Percentiles rank a stretch among this genome's conserved stretches.
These are phyloP conservation scores for Vollenhovia emeryi DNA, from an alignment of 1,140 invertebrate genomes.

Conservation along the genomic window DNA sequence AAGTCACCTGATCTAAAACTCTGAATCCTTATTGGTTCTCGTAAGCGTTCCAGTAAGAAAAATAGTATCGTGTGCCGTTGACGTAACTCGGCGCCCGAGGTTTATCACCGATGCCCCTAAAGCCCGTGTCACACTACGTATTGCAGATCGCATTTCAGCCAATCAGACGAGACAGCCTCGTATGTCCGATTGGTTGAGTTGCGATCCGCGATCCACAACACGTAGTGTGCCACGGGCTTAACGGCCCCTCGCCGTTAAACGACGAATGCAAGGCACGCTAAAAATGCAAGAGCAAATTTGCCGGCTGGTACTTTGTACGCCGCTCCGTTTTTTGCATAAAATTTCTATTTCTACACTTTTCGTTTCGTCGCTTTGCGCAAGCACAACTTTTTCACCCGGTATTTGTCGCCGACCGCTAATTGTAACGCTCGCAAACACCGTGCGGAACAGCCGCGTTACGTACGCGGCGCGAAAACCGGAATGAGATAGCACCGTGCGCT, in stretches of 20 bases:
- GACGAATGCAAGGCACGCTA: not conserved
- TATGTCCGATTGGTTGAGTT: too few relatives aligned
- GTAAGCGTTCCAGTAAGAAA: too few relatives aligned
- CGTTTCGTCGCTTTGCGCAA: not conserved
- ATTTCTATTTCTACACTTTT: slow-evolving; percentile 14
- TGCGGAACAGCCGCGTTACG: too few relatives aligned
- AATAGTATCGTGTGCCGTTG: too few relatives aligned
- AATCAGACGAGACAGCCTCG: too few relatives aligned
- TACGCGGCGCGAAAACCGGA: slow-evolving; percentile 26
- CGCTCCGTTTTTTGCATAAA: not conserved
- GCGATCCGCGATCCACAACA: too few relatives aligned
- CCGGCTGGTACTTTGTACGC: not conserved
- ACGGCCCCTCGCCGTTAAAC: not conserved
- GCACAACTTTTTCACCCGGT: slow-evolving; percentile 8
- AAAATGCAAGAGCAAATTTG: slow-evolving; percentile 2
- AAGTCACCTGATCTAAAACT: too few relatives aligned
- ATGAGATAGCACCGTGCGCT: slow-evolving; percentile 32
- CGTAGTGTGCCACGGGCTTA: too few relatives aligned
- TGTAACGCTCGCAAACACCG: slow-evolving; percentile 27
- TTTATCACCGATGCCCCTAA: not conserved
- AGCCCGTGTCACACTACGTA: too few relatives aligned
- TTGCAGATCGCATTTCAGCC: too few relatives aligned
- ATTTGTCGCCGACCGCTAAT: slow-evolving; percentile 45
- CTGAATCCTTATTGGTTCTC: too few relatives aligned
- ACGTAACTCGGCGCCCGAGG: not conserved